Base-by-base conservation (phyloP, 2,113 vertebrate species). In the Kryptolebias marmoratus region DNA sequence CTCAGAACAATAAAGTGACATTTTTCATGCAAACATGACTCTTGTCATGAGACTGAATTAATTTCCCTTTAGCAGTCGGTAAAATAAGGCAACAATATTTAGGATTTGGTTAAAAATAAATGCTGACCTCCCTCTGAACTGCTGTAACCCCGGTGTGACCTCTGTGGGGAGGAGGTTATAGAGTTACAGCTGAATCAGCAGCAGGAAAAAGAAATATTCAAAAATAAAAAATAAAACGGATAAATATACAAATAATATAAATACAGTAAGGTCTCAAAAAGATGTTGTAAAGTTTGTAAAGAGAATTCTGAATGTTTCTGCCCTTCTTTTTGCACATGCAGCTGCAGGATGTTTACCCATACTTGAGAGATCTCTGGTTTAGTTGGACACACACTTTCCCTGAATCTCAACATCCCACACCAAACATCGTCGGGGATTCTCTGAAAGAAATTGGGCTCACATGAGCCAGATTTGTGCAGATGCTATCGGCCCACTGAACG, bases 271-370 rank as follows among this genome's bases (percentile, higher is more conserved):
- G 22, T 31, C 2, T 10, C 11, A 32, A 68, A 52, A 65, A 13
- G 28, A 12, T 9, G 65, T 65, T 62, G 27, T 47, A 22, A 64
- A 8, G 9, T 2, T 39, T 48, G 62, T 2, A 28, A 50, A 48
- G 10, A 50, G 32, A 55, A 56, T 61, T 9, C 47, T 22, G 22
- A 22, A 22, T 22, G 22, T 66, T 63, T 49, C 6, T 6, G 9
- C 27, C 27, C 59, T 22, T 22, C n/a, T 22, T 44, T 31, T 22
- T 22, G 8, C 30, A 36, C 18, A 22, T 27, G 44, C 30, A 49
- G 55, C 55, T 69, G 44, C 67, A 87, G 71, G 75, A 81, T 87
- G 80, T 87, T 87, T 89, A 83, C 72, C 61, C 82, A 68, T 48
- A 73, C 75, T 85, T 52, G 22, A 15, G 62, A 52, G 67, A 70